Evolutionary conservation across 2,888 invertebrate genomes (phyloP).

Genomic region (Stenotaenia linearis): DNA sequence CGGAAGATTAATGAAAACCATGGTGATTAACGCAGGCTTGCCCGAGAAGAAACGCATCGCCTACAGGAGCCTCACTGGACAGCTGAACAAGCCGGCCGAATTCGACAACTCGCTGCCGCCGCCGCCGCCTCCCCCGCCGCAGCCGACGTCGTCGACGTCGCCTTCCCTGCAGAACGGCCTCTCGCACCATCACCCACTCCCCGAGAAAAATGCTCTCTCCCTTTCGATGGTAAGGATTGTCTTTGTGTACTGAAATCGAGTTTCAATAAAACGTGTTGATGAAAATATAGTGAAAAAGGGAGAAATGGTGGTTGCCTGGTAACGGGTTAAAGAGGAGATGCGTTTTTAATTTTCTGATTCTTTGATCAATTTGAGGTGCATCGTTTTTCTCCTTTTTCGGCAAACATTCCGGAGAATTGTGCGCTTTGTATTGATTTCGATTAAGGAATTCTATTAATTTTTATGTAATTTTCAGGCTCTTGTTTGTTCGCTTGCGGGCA

Average conservation of each 20-base stretch:
- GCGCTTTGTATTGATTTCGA: neutral
- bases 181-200: conserved; percentile 27
- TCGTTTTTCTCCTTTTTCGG: too few species aligned
- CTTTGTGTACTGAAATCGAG: conserved; percentile 15
- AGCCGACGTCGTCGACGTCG: neutral
- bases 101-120: conserved; percentile 18
- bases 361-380: neutral
- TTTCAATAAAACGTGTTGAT: conserved; percentile 15
- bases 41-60: conserved; percentile 34
- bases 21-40: conserved; percentile 32
- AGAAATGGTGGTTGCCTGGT: neutral
- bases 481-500: too few species aligned
- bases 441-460: neutral
- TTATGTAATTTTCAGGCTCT: too few species aligned
- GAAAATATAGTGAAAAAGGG: neutral
- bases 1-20: conserved; percentile 32
- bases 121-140: neutral
- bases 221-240: conserved; percentile 30
- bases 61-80: conserved; percentile 31
- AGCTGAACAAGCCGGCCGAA: conserved; percentile 17
- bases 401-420: too few species aligned
- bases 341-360: neutral
- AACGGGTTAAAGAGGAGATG: neutral
- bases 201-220: conserved; percentile 30
- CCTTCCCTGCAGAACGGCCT: conserved; percentile 27